Evolutionary conservation across 2,888 invertebrate species (phyloP).

Genomic region (Autographa gamma): DNA sequence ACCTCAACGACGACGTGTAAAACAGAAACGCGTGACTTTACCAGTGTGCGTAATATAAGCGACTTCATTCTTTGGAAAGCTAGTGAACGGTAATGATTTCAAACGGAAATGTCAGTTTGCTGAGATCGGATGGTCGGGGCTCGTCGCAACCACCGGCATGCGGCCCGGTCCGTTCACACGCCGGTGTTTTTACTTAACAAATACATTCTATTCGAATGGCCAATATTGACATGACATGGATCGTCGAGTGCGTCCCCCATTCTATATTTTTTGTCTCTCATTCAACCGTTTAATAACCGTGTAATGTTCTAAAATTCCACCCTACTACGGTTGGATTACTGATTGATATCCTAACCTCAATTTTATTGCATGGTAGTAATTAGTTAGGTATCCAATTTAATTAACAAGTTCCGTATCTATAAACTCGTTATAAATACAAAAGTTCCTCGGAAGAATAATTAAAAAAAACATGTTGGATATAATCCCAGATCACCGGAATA

Average conservation of each 20-base stretch:
- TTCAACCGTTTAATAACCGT: slow-evolving; percentile 53
- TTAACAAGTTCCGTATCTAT: not conserved
- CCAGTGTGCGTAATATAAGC: slow-evolving; percentile 62
- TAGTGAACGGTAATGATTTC: slow-evolving; percentile 69
- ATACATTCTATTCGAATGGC: slow-evolving; percentile 72
- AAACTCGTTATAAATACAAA: not conserved
- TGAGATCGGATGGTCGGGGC: slow-evolving; percentile 68
- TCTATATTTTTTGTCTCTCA: slow-evolving; percentile 53
- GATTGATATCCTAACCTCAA: slow-evolving; percentile 15
- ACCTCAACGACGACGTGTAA: slow-evolving; percentile 61
- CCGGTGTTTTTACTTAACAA: slow-evolving; percentile 70
- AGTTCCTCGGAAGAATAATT: not conserved
- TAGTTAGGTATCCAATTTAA: slow-evolving; percentile 11
- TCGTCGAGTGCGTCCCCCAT: slow-evolving; percentile 57
- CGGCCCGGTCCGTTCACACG: slow-evolving; percentile 73
- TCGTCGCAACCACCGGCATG: slow-evolving; percentile 53
- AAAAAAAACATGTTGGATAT: not conserved
- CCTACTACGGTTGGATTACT: slow-evolving; percentile 21
- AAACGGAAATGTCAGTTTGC: slow-evolving; percentile 83
- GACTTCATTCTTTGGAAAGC: slow-evolving; percentile 66
- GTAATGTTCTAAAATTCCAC: slow-evolving; percentile 43
- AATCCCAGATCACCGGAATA: too few species aligned
- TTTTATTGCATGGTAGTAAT: slow-evolving; percentile 9
- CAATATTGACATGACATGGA: slow-evolving; percentile 73
- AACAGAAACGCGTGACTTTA: slow-evolving; percentile 66